Conservation (phyloP, 2,797 vertebrate genomes). For the Falco berigora region DNA sequence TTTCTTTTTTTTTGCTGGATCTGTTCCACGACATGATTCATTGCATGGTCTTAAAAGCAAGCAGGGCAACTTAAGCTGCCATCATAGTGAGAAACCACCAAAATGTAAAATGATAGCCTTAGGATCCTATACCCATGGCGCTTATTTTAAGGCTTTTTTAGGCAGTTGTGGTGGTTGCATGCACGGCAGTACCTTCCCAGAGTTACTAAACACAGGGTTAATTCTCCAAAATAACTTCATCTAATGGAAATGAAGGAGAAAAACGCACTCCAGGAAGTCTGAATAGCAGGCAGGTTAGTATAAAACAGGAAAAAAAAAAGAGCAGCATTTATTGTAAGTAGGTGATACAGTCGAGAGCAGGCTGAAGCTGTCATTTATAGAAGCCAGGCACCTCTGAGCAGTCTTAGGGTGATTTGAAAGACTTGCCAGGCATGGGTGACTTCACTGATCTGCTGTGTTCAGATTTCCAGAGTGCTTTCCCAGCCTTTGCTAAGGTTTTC, state of each 20-base stretch:
- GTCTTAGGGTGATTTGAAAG: background rate
- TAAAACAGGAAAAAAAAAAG: background rate
- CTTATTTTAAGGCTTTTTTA: background rate
- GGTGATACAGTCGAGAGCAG: background rate
- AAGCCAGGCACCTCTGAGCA: background rate
- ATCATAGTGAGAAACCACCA: conserved; percentile 40
- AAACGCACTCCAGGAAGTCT: background rate
- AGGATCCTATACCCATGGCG: background rate
- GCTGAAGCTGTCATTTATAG: background rate
- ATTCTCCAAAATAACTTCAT: background rate
- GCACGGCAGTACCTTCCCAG: background rate
- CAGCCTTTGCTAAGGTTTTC: background rate
- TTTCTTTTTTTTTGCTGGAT: background rate
- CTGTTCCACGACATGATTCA: background rate
- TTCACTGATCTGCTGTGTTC: background rate
- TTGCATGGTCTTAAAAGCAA: background rate
- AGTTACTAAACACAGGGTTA: background rate
- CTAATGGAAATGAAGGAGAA: background rate
- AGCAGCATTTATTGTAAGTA: background rate
- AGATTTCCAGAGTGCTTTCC: background rate
- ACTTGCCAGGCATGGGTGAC: background rate
- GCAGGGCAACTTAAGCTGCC: conserved; percentile 11
- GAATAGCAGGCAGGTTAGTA: background rate
- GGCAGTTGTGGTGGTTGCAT: background rate
- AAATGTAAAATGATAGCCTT: background rate